Evolutionary conservation across 2,797 vertebrate genomes (phyloP), one percentile per base, ranked within the genome.

Genomic region (Gymnothorax reevesii): DNA sequence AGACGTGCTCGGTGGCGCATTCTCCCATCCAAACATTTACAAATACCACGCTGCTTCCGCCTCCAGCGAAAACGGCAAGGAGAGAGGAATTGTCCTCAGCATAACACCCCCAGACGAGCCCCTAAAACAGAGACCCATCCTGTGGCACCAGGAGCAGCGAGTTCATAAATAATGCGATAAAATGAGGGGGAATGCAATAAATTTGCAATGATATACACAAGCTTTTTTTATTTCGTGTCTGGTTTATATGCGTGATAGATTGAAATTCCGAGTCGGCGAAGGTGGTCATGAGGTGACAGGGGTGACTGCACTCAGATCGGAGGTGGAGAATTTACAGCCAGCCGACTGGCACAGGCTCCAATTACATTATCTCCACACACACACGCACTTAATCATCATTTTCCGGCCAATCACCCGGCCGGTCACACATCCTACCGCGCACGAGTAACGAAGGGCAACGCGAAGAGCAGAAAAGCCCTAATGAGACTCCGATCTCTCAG

Each of bases 331-430:
- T 92, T 84, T 92, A 94, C 91, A 89, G 17, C 49, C 20, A 15
- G 22, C 17, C 15, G 75, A 91, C 90, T 89, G 86, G 89, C 86
- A 83, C 88, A 87, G 88, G 10, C 57, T 91, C 91, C 91, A 93
- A 95, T 95, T 94, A 94, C 89, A 89, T 86, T 0, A 86, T 92
- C 91, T 90, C 90, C 87, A 52, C 88, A 49, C 91, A 83, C 86
- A 22, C 85, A 89, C 88, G 89, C 90, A n/a, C 90, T 90, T 93
- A 90, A 90, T 93, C 92, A 92, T 92, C 92, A 93, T 90, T 92
- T 91, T 88, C 87, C 62, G 92, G 90, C 92, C 92, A 92, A 92
- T 87, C 87, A 87, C 89, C 87, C 90, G 90, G 84, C 89, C 89
- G 57, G 84, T 89, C 92, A 89, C 91, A 91, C 88, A 90, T 89